Percentiles rank a stretch among this genome's conserved stretches.
phyloP scores from a whole-genome alignment of 2,113 vertebrate species.

The Bothrops jararaca region DNA sequence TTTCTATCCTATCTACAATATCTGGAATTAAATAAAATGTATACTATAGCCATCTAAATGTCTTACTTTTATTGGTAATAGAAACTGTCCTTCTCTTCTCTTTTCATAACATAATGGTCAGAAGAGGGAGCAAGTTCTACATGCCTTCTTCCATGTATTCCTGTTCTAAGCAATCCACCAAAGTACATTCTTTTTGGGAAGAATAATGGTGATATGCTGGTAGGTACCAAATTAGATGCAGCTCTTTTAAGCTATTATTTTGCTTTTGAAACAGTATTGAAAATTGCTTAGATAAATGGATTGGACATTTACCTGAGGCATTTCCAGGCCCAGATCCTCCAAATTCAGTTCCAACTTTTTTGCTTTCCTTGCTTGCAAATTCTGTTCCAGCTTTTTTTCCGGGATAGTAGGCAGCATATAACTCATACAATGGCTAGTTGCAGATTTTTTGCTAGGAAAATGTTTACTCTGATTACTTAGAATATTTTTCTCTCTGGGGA shows the following conservation, averaged over 20 bases:
- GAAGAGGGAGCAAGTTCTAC: neutral
- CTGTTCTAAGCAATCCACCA: neutral
- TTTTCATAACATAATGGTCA: neutral
- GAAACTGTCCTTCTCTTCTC: neutral
- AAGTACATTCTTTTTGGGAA: neutral
- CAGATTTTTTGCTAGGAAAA: slow-evolving; percentile 56
- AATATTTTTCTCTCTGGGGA: slow-evolving; percentile 57
- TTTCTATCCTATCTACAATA: neutral
- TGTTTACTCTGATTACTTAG: slow-evolving; percentile 63
- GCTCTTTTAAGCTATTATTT: neutral
- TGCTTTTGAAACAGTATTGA: neutral
- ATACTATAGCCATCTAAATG: neutral
- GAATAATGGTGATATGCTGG: slow-evolving; percentile 8
- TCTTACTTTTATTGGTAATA: neutral
- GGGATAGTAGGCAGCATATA: slow-evolving; percentile 65
- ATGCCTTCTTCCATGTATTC: neutral
- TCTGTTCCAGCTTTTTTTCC: slow-evolving; percentile 77
- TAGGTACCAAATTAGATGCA: neutral
- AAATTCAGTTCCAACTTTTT: slow-evolving; percentile 82
- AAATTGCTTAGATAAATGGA: neutral
- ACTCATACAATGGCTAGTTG: slow-evolving; percentile 64
- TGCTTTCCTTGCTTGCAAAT: slow-evolving; percentile 77
- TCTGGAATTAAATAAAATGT: neutral
- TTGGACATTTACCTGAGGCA: slow-evolving; percentile 89
- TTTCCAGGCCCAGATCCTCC: slow-evolving; percentile 86